Percentiles rank a stretch among this genome's conserved stretches.
phyloP scores from a whole-genome alignment of 2,888 invertebrate genomes.

The Melangyna quadrimaculata region DNA sequence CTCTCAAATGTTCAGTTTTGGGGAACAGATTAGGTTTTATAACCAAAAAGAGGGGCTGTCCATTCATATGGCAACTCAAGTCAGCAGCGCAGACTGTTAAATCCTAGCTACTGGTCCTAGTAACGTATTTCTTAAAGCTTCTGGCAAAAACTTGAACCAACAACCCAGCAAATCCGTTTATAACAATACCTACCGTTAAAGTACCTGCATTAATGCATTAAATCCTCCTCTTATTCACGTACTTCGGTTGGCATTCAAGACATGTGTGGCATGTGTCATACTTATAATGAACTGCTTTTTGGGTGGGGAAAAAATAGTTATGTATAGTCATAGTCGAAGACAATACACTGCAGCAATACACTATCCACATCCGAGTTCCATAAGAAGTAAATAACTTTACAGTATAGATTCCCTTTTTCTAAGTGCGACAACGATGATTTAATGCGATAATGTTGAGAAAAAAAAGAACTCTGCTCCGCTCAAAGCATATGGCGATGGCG shows the following conservation, averaged over 20 bases:
- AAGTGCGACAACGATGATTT: constrained; percentile 67
- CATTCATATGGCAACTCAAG: too few relatives aligned
- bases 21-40: too few relatives aligned
- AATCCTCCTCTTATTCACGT: neutral
- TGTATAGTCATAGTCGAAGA: neutral
- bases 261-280: constrained; percentile 54
- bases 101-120: too few relatives aligned
- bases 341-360: neutral
- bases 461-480: neutral
- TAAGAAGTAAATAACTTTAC: constrained; percentile 56
- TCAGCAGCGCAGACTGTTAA: too few relatives aligned
- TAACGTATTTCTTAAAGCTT: too few relatives aligned
- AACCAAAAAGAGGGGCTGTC: too few relatives aligned
- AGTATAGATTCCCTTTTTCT: neutral
- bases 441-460: constrained; percentile 52
- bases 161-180: neutral
- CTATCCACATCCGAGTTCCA: constrained; percentile 30
- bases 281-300: neutral
- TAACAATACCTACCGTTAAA: neutral
- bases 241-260: constrained; percentile 32
- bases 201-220: neutral
- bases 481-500: constrained; percentile 12
- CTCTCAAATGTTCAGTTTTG: too few relatives aligned
- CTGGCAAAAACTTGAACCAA: neutral
- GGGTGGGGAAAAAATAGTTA: neutral